These are phyloP conservation scores for Seriola dumerili DNA, from an alignment of 2,113 vertebrate genomes.

Conservation along the genomic window DNA sequence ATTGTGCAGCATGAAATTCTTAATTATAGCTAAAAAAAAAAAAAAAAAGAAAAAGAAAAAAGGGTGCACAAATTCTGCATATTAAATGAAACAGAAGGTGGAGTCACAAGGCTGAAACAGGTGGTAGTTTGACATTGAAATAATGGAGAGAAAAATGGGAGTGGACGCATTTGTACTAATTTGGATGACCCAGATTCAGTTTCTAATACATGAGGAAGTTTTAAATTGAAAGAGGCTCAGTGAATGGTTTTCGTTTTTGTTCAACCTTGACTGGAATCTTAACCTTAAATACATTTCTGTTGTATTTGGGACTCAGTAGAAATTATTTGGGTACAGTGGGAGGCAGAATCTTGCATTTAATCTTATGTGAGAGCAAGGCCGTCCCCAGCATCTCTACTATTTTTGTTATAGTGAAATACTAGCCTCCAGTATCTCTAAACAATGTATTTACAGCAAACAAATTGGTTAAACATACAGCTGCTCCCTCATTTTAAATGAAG, in stretches of 20 bases:
- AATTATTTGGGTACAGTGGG: not conserved
- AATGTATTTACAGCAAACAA: not conserved
- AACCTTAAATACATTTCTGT: not conserved
- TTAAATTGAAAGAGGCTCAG: not conserved
- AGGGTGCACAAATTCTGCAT: conserved; percentile 15
- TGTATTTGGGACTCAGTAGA: not conserved
- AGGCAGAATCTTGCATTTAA: not conserved
- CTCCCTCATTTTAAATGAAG: no score
- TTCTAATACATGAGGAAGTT: conserved; percentile 17
- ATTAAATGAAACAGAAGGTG: conserved; percentile 55
- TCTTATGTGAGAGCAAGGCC: not conserved
- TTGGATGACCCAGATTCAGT: conserved; percentile 60
- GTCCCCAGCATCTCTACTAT: not conserved
- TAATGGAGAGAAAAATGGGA: conserved; percentile 41
- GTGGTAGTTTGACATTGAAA: conserved; percentile 67
- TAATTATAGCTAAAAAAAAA: conserved; percentile 38
- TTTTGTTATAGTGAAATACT: not conserved
- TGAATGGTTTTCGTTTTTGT: not conserved
- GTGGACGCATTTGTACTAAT: conserved; percentile 54
- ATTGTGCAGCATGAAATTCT: conserved; percentile 24
- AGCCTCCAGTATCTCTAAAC: not conserved
- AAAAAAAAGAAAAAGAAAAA: not conserved
- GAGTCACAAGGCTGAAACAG: conserved; percentile 60
- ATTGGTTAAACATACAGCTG: not conserved
- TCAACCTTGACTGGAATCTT: not conserved